Conservation (phyloP, 2,888 invertebrate genomes). For the Eupeodes latifasciatus region DNA sequence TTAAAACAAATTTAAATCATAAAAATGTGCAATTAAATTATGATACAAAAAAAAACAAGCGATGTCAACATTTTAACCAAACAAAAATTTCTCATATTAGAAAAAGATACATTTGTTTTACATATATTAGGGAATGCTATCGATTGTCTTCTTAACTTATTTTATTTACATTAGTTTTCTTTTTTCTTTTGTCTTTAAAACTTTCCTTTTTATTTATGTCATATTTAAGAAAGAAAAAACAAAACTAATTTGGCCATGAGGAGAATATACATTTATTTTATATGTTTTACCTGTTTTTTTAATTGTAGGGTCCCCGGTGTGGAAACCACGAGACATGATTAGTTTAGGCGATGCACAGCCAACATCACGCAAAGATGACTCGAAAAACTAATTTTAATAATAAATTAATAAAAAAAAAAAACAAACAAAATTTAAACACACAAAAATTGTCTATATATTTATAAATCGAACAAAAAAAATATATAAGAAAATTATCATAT, state of each 20-base stretch:
- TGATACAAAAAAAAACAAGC: slow-evolving; percentile 40
- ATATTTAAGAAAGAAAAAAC: slow-evolving; percentile 59
- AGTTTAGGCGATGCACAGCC: slow-evolving; percentile 86
- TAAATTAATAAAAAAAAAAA: slow-evolving; percentile 54
- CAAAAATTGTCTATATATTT: slow-evolving; percentile 71
- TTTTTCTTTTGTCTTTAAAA: slow-evolving; percentile 4
- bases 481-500: slow-evolving; percentile 72
- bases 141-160: slow-evolving; percentile 49
- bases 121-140: slow-evolving; percentile 58
- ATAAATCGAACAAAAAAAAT: slow-evolving; percentile 77
- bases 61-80: slow-evolving; percentile 55
- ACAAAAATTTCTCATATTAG: slow-evolving; percentile 17
- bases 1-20: slow-evolving; percentile 82
- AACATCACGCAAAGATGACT: slow-evolving; percentile 85
- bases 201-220: slow-evolving; percentile 67
- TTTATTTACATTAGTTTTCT: slow-evolving; percentile 38
- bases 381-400: slow-evolving; percentile 83
- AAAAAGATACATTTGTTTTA: slow-evolving; percentile 26
- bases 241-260: slow-evolving; percentile 69
- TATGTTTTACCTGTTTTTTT: slow-evolving; percentile 85
- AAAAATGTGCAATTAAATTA: slow-evolving; percentile 66
- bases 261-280: slow-evolving; percentile 81
- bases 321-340: slow-evolving; percentile 97
- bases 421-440: slow-evolving; percentile 64
- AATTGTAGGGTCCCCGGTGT: slow-evolving; percentile 98